Base-by-base conservation (phyloP, 2,797 vertebrate species). In the Mus caroli region DNA sequence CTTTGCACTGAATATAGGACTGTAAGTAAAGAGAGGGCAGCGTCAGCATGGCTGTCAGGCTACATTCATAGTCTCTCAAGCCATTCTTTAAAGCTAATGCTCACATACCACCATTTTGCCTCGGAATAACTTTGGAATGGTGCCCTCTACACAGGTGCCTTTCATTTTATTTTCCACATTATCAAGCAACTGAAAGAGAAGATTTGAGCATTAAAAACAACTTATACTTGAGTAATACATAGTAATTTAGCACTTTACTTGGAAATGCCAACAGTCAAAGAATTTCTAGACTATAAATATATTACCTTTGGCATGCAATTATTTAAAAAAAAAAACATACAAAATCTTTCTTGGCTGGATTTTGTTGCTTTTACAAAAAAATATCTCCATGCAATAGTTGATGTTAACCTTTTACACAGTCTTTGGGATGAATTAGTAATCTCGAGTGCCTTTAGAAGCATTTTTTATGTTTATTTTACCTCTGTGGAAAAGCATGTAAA, bases 151-250 rank as follows among this genome's bases (percentile, higher is more conserved):
- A 97, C 99, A 99, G 0, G 99, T 99, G 98, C 99, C 99, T 99
- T 99, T 99, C 99, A 99, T 99, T 99, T 99, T 99, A 97, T 99
- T 99, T 98, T 99, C 99, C 97, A 99, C 99, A 0, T 99, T 99
- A 99, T 99, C 99, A 78, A 99, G 99, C 92, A 99, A 99, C 99
- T 99, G 98, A 75, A 99, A 98, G 52, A 98, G 95, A 98, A 90
- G 69, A 52, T 71, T 89, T 78, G 12, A 7, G 14, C 46, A 92
- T 89, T 90, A 46, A 82, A 69, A 64, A 88, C 56, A 56, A 34
- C 6, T 58, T 78, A 76, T 40, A 13, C 43, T 88, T 82, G 31
- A 94, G 14, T 28, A 79, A 90, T 6, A 71, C 1, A 64, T 14
- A 88, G 22, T 87, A 54, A 94, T 90, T 93, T 76, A 92, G 94